phyloP scores from a whole-genome alignment of 53 echinoderm and acorn worm species.

The Patiria pectinifera region DNA sequence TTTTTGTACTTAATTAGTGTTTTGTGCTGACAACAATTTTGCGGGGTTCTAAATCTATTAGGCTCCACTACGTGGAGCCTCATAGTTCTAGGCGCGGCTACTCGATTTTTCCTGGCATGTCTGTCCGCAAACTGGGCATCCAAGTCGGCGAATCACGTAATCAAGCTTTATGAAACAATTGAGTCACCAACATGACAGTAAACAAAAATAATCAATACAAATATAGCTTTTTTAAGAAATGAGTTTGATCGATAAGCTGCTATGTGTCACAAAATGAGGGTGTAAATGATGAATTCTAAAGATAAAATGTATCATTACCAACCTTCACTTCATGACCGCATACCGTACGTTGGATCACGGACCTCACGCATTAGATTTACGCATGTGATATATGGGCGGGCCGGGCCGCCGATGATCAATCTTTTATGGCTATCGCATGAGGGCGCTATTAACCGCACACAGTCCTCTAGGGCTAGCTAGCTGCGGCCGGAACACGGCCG shows the following conservation, averaged over 20 bases:
- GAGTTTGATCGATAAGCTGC: not conserved
- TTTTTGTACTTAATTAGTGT: no score
- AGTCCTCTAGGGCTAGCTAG: no score
- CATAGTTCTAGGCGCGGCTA: no score
- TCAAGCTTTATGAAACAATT: not conserved
- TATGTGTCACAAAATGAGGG: not conserved
- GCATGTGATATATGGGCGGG: not conserved
- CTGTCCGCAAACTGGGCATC: constrained; percentile 32
- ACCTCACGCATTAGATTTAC: no score
- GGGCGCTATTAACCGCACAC: not conserved
- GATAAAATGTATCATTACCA: not conserved
- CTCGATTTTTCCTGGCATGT: not conserved
- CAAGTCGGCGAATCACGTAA: not conserved
- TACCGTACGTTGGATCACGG: no score
- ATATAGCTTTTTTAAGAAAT: no score
- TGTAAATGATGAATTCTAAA: not conserved
- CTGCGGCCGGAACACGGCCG: no score
- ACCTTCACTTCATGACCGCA: no score
- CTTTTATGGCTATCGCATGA: not conserved
- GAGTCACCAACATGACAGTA: not conserved
- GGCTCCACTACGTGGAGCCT: no score
- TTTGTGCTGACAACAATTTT: no score
- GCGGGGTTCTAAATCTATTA: no score
- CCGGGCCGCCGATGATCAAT: not conserved
- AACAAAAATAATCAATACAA: not conserved